These are phyloP conservation scores for Psylliodes chrysocephalus DNA, from an alignment of 2,888 invertebrate genomes.

Conservation along the genomic window DNA sequence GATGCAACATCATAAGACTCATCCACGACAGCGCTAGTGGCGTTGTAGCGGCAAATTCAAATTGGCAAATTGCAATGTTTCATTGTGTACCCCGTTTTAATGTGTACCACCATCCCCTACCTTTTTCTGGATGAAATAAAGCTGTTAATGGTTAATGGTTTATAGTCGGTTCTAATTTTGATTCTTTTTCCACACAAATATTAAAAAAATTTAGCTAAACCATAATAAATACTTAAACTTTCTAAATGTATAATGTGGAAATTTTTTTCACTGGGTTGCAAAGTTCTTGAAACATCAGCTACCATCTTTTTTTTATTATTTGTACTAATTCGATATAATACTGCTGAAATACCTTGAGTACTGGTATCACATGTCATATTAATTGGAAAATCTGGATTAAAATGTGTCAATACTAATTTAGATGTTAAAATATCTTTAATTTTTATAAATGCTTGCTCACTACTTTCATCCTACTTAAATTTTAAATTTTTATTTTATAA, in stretches of 20 bases:
- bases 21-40: too few species aligned
- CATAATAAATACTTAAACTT: conserved; percentile 56
- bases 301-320: conserved; percentile 21
- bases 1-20: too few species aligned
- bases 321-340: conserved; percentile 2
- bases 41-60: too few species aligned
- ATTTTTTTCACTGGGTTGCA: conserved; percentile 25
- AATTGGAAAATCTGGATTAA: conserved; percentile 29
- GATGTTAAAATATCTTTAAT: conserved; percentile 27
- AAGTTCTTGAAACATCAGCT: conserved; percentile 27
- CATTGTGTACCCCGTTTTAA: too few species aligned
- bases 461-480: too few species aligned
- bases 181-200: conserved; percentile 52
- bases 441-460: conserved; percentile 30
- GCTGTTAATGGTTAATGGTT: conserved; percentile 19
- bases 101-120: conserved; percentile 43
- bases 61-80: too few species aligned
- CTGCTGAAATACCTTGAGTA: conserved; percentile 23
- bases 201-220: conserved; percentile 53
- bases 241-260: conserved; percentile 40
- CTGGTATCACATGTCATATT: conserved; percentile 27
- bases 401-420: conserved; percentile 31
- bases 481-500: too few species aligned
- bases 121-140: conserved; percentile 44
- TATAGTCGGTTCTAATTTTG: conserved; percentile 27